phyloP scores from a whole-genome alignment of 2,113 vertebrate genomes.

The Chaetodon trifascialis region DNA sequence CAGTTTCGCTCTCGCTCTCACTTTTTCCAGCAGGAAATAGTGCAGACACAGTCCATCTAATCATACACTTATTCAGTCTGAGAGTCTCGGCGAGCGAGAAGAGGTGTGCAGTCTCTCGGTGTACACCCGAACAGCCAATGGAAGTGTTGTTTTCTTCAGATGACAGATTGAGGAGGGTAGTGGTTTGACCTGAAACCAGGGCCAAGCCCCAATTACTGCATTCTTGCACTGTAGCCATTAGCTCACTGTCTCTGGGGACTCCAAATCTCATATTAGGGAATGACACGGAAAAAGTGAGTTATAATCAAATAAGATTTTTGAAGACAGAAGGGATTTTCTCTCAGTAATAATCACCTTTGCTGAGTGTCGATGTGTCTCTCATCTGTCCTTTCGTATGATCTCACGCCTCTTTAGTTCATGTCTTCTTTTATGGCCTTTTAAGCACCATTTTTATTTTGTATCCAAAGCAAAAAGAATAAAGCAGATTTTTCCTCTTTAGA shows the following conservation, averaged over 20 bases:
- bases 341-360: constrained; percentile 56
- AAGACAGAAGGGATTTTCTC: constrained; percentile 65
- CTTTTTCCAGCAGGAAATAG: constrained; percentile 77
- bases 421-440: constrained; percentile 31
- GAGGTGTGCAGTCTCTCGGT: constrained; percentile 54
- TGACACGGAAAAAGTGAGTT: constrained; percentile 82
- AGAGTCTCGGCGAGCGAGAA: constrained; percentile 39
- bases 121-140: constrained; percentile 58
- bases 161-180: constrained; percentile 63
- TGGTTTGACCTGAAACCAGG: constrained; percentile 69
- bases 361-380: constrained; percentile 13
- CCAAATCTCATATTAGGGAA: constrained; percentile 74
- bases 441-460: constrained; percentile 31
- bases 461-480: constrained; percentile 7
- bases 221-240: constrained; percentile 83
- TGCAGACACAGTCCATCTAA: constrained; percentile 67
- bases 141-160: constrained; percentile 64
- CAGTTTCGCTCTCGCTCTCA: constrained; percentile 67
- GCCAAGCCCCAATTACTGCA: constrained; percentile 76
- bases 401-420: constrained; percentile 22
- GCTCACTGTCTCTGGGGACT: constrained; percentile 83
- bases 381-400: constrained; percentile 31
- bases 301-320: constrained; percentile 66
- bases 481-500: constrained; percentile 30
- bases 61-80: constrained; percentile 65